phyloP scores from a whole-genome alignment of 2,888 invertebrate genomes.

The Tolmerus cingulatus region DNA sequence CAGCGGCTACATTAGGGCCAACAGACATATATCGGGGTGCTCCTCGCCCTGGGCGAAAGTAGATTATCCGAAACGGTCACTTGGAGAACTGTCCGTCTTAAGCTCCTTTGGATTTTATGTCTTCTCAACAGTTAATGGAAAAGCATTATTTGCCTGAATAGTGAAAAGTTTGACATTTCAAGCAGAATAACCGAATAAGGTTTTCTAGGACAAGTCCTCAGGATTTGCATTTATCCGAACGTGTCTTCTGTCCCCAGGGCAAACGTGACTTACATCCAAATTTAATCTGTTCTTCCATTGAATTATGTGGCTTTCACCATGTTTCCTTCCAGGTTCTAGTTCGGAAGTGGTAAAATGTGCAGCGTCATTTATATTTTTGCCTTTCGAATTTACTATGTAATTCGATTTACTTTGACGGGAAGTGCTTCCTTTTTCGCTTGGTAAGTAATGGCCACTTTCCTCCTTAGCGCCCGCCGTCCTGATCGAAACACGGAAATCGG shows the following conservation, averaged over 20 bases:
- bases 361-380: slow-evolving; percentile 14
- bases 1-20: background rate
- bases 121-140: slow-evolving; percentile 41
- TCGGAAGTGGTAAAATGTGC: slow-evolving; percentile 10
- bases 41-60: background rate
- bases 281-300: slow-evolving; percentile 33
- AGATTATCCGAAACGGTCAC: slow-evolving; percentile 36
- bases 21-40: background rate
- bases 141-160: slow-evolving; percentile 32
- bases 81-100: slow-evolving; percentile 10
- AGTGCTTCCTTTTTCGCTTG: background rate
- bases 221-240: slow-evolving; percentile 46
- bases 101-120: slow-evolving; percentile 27
- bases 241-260: slow-evolving; percentile 42
- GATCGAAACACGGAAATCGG: background rate
- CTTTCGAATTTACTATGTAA: background rate
- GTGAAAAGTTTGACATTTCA: slow-evolving; percentile 47
- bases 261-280: slow-evolving; percentile 47
- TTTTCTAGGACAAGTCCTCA: slow-evolving; percentile 33
- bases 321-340: slow-evolving; percentile 13
- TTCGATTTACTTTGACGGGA: slow-evolving; percentile 1
- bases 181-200: slow-evolving; percentile 47
- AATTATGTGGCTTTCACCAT: slow-evolving; percentile 29
- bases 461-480: background rate
- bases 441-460: background rate